These are phyloP conservation scores for Scyliorhinus canicula DNA, from an alignment of 2,797 vertebrate genomes.

Conservation along the genomic window DNA sequence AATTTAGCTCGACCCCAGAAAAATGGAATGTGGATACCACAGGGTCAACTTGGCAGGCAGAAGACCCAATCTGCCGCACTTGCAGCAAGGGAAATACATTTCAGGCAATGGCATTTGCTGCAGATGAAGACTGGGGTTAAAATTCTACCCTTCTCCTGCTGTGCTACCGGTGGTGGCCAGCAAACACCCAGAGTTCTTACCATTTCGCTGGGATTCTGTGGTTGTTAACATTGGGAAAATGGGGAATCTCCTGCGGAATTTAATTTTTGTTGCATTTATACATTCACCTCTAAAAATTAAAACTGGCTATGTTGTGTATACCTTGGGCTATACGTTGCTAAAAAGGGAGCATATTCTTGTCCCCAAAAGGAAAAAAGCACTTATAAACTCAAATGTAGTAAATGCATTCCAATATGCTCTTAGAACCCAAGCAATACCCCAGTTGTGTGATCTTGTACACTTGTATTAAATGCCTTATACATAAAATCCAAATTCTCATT, in stretches of 20 bases:
- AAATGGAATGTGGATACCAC: neutral
- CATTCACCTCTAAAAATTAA: neutral
- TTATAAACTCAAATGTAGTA: no score
- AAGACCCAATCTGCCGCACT: neutral
- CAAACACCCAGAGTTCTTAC: no score
- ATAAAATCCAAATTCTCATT: neutral
- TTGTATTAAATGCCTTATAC: neutral
- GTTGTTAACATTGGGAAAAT: neutral
- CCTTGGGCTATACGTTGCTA: neutral
- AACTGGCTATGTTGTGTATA: neutral
- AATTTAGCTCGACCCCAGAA: no score
- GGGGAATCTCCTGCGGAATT: neutral
- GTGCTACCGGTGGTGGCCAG: neutral
- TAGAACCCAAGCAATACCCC: neutral
- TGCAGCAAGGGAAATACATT: neutral
- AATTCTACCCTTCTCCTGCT: neutral
- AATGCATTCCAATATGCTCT: neutral
- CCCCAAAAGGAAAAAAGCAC: no score
- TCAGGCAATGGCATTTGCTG: neutral
- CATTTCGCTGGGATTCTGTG: no score
- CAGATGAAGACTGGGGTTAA: neutral
- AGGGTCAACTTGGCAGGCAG: neutral
- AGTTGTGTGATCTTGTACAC: neutral
- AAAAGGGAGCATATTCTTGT: neutral
- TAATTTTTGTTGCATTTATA: neutral